Base-by-base conservation (phyloP, 1,140 invertebrate species). In the Drosophila sp. region DNA sequence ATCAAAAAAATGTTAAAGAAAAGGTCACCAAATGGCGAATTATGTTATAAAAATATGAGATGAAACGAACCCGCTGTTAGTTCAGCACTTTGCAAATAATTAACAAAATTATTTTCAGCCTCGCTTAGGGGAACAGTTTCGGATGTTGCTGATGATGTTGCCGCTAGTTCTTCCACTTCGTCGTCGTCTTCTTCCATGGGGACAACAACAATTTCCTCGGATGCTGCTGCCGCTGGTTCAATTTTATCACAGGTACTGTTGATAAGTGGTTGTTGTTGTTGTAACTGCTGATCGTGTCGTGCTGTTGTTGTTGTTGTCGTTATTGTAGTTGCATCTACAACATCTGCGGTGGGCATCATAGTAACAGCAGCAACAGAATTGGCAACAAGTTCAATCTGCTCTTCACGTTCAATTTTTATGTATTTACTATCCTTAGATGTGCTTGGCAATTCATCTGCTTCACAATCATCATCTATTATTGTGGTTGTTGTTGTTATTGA, bases 221-320 rank as follows among this genome's bases (percentile, higher is more conserved):
- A 75, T 62, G 73, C 74, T 60, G 69, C 71, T 82, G 35, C 35
- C 11, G 66, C 67, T 82, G 70, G 60, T 64, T 87, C 83, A 67
- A 74, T 78, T 87, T 84, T 89, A 91, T 77, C 87, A 91, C 90
- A 91, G 90, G 90, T 91, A 91, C 90, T 91, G 77, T 90, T 91
- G 70, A 86, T 85, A 90, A 90, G 60, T 79, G 73, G 74, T 73
- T 89, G 83, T 57, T 68, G 55, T 17, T 68, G 76, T 27, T 67
- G 79, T 25, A 41, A 50, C 8, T 67, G 61, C 32, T 60, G 33
- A 25, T 71, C 66, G 17, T 50, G 17, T 17, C 17, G 57, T 35
- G 40, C 40, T 33, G 47, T 32, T 6, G 44, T 30, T 44, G 57
- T 27, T 44, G 32, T 27, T 58, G 62, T 25, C 8, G 44, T 50